A percentile compares a stretch with the other conserved stretches of the same genome.
phyloP scores from a whole-genome alignment of 2,888 invertebrate species.

The Nephrotoma appendiculata region DNA sequence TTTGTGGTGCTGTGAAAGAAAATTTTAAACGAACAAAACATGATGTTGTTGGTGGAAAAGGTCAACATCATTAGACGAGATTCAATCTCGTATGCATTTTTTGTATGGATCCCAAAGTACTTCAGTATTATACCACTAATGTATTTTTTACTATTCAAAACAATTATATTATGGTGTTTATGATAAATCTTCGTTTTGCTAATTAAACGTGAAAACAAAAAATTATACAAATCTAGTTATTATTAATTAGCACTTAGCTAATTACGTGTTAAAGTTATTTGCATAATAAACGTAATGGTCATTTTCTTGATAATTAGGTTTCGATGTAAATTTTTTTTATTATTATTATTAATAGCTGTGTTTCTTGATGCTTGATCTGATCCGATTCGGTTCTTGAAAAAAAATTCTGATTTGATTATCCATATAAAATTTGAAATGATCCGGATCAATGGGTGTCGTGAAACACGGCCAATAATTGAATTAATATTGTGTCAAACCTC shows the following conservation, averaged over 20 bases:
- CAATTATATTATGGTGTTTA: neutral
- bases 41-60: neutral
- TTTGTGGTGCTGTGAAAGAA: neutral
- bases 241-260: neutral
- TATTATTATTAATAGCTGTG: no score
- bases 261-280: neutral
- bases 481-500: no score
- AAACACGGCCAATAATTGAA: no score
- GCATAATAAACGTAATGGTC: neutral
- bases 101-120: neutral
- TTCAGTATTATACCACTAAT: neutral
- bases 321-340: no score
- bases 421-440: no score
- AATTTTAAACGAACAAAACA: neutral
- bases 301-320: no score
- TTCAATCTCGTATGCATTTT: neutral
- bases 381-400: no score
- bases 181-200: neutral
- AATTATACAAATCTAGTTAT: neutral
- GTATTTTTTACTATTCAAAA: neutral
- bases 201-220: neutral
- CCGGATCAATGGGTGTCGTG: no score
- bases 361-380: no score
- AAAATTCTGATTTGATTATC: no score
- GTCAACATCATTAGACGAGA: neutral